Evolutionary conservation across 2,888 invertebrate genomes (phyloP).

Genomic region (Pilophorus perplexus): DNA sequence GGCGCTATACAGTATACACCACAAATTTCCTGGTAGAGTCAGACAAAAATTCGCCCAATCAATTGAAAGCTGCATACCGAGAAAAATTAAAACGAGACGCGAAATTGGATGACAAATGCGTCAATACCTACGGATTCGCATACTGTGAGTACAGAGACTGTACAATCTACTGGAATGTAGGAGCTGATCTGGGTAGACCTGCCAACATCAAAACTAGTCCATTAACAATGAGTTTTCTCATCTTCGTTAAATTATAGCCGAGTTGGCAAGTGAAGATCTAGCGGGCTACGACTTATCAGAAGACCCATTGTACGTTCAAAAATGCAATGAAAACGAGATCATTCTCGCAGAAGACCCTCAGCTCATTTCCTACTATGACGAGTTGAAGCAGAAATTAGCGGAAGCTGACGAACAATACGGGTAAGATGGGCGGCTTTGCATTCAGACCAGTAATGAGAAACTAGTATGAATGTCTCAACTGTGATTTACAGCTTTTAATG

Average conservation of each 20-base stretch:
- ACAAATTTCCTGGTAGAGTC: conserved; percentile 4
- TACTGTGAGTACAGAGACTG: no score
- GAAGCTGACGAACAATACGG: conserved; percentile 10
- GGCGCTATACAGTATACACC: conserved; percentile 2
- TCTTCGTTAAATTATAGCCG: no score
- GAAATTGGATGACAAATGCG: conserved; percentile 21
- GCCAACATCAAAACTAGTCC: no score
- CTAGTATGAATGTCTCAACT: background rate
- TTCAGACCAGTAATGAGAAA: background rate
- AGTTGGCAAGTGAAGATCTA: no score
- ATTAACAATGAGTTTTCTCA: no score
- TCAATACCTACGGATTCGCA: background rate
- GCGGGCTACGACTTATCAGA: conserved; percentile 28
- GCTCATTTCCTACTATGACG: conserved; percentile 8
- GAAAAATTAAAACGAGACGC: conserved; percentile 10
- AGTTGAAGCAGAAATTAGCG: background rate
- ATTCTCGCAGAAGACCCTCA: background rate
- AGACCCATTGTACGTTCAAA: conserved; percentile 17
- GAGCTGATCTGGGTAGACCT: no score
- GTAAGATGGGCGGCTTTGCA: background rate
- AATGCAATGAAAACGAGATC: background rate
- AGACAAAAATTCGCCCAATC: background rate
- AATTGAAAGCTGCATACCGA: background rate
- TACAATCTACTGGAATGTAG: no score
- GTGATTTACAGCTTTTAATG: background rate